Evolutionary conservation across 2,797 vertebrate genomes (phyloP), one percentile per base, ranked within the genome.

Genomic region (Gallinago solitaria): DNA sequence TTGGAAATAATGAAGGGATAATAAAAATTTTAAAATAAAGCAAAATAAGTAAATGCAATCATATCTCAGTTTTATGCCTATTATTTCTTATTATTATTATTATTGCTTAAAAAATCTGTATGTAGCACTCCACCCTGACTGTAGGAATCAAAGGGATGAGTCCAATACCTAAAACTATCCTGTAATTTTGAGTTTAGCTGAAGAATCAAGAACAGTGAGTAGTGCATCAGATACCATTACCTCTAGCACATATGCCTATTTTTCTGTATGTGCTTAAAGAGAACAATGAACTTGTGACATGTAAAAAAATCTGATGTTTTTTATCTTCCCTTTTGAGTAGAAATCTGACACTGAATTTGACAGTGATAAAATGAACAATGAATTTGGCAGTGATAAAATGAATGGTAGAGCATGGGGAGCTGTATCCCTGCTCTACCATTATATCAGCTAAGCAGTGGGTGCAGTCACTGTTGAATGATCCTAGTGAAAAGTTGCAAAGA

Each of bases 11-110:
- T 2, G 8, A 60, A 71, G 7, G 11, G 32, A 69, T 13, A 0
- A n/a, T 68, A n/a, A 80, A 84, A 47, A 30, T 2, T 25, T 51
- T 4, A 47, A 73, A 51, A 9, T 1, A 0, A 76, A 48, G 4
- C 2, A 60, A 54, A 88, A 63, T 2, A 16, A 6, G 33, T 41
- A 45, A 65, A 73, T 41, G 8, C 3, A 10, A 41, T 71, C 1
- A 11, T 43, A 0, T 0, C 11, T 57, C 5, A 48, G 6, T 28
- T 19, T 45, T 43, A 32, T 37, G 17, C 5, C 1, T 64, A 6
- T 43, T 37, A 50, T 54, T 83, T 43, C 27, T 65, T 60, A 60
- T 39, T 39, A 12, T 39, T 39, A 3, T 39, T 39, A 39, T 39
- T 59, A 80, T 65, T 25, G 14, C 10, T 91, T 60, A 28, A 65